Evolutionary conservation across 1,140 invertebrate species (phyloP), one percentile per base, ranked within the genome.

Genomic region (Gyrodactylus salaris): DNA sequence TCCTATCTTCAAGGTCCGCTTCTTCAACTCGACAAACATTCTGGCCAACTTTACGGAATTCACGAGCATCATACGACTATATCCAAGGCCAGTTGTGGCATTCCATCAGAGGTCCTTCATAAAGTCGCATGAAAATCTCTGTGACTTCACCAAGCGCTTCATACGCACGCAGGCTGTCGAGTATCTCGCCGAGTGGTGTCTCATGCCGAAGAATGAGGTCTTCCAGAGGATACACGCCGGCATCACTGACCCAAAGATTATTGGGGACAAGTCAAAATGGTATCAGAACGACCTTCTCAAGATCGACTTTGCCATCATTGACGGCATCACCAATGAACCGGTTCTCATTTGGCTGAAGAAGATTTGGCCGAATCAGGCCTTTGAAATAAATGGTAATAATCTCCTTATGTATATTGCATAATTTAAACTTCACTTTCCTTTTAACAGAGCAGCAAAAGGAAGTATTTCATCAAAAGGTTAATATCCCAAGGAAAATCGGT

Each of bases 41-140:
- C 81, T 99, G 75, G 91, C 90, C 0, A 97, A 99, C 78, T 97
- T 98, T 78, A 88, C 87, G 69, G 94, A 99, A 78, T 94, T 98
- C 79, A 97, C 93, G 0, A 84, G 95, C 68, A 99, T 93, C 0
- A 80, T 99, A 23, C 84, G 95, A 2, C 82, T 99, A 0, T 98
- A 98, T 82, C 95, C 95, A 0, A 82, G 95, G 73, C 94, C 95
- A 0, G 94, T 99, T 19, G 94, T 98, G 16, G 92, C 93, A 7
- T 95, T 99, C 78, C 95, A 99, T 83, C 89, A 94, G 70, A 94
- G 95, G 78, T 95, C 91, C 76, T 99, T 99, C 78, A 83, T 99
- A 0, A 84, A 91, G 74, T 97, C 93, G 1, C 83, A 94, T 54
- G 89, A 91, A 0, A 78, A 80, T 20, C 85, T 87, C 2, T 88